Base-by-base conservation (phyloP, 64 coral and sea anemone genomes). In the Montipora capricornis region DNA sequence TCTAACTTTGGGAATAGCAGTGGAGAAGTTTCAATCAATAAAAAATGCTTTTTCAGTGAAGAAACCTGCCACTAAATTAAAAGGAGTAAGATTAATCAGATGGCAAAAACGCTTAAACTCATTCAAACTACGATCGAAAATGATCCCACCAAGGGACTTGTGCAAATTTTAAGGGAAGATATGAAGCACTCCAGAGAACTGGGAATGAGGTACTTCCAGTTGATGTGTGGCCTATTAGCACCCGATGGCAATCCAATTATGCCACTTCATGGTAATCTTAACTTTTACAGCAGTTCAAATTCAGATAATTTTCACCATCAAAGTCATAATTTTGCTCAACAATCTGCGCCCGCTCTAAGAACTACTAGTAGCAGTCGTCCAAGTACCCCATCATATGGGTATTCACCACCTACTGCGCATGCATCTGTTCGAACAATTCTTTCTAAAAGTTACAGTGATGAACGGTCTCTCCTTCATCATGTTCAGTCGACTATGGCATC, bases 71-170 rank as follows among this genome's bases (percentile, higher is more conserved):
- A 11, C 79, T 26, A 84, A 92, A 73, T 0, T 24, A 26, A 26
- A 26, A 88, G 48, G 49, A 80, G 79, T 59, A 93, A 73, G 80
- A 93, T 44, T 87, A 81, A 88, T 50, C 75, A 87, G 19, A 55
- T 93, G 22, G 1, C 44, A 61, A 84, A 93, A 71, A 75, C 44
- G 20, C 59, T 93, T 57, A 76, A 93, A 80, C 69, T 81, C 29
- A 51, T 90, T 62, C 87, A 94, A 78, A 68, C 78, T 74, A 88
- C 87, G 0, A 94, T 94, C 37, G 93, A 94, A 17, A 94, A 94
- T 94, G 87, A 90, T 26, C 87, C 93, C 19, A 85, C 79, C 46
- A 90, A 81, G 51, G 87, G 89, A 60, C 51, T 94, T 15, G 26
- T 0, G 24, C 24, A 26, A 26, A 26, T 26, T 29, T 1, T 29